Percentiles rank a stretch among this genome's conserved stretches.
Evolutionary conservation across 2,113 vertebrate genomes (phyloP).

Genomic region (Amphiprion ocellaris): DNA sequence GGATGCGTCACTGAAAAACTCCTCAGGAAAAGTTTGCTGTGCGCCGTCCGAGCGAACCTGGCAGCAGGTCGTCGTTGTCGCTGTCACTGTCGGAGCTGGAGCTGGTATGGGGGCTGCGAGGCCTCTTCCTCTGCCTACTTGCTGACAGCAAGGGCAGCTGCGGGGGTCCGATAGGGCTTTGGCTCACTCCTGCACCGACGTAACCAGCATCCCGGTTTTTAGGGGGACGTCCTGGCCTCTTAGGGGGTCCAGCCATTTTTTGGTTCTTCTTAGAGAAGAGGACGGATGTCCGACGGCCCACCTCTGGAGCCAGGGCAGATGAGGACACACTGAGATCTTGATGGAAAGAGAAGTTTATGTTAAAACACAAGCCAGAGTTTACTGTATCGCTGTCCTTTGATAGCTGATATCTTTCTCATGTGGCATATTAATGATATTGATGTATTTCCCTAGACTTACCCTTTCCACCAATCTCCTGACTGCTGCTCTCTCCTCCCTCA

Average conservation of each 20-base stretch:
- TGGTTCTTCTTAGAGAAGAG: slow-evolving; percentile 99
- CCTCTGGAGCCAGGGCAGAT: slow-evolving; percentile 93
- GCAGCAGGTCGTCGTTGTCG: slow-evolving; percentile 85
- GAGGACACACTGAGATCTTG: slow-evolving; percentile 91
- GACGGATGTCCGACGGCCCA: slow-evolving; percentile 96
- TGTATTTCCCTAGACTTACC: slow-evolving; percentile 62
- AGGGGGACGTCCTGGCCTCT: slow-evolving; percentile 95
- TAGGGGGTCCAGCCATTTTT: slow-evolving; percentile 94
- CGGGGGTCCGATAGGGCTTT: slow-evolving; percentile 92
- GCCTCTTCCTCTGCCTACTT: slow-evolving; percentile 91
- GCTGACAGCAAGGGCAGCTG: slow-evolving; percentile 91
- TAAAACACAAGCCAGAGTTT: not conserved
- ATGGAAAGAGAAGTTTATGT: slow-evolving; percentile 40
- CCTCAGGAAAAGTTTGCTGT: fast-evolving
- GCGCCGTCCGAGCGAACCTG: slow-evolving; percentile 52
- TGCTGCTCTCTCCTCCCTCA: slow-evolving; percentile 97
- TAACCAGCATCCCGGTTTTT: slow-evolving; percentile 94
- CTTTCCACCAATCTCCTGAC: slow-evolving; percentile 92
- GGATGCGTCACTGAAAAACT: not conserved
- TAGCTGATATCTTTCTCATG: not conserved
- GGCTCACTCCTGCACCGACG: slow-evolving; percentile 86
- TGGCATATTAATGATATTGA: not conserved
- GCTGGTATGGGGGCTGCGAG: slow-evolving; percentile 92
- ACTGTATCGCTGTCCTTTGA: not conserved
- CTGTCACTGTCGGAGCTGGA: slow-evolving; percentile 97